These are phyloP conservation scores for Aegotheles bennettii DNA, from an alignment of 2,113 vertebrate genomes.

Conservation along the genomic window DNA sequence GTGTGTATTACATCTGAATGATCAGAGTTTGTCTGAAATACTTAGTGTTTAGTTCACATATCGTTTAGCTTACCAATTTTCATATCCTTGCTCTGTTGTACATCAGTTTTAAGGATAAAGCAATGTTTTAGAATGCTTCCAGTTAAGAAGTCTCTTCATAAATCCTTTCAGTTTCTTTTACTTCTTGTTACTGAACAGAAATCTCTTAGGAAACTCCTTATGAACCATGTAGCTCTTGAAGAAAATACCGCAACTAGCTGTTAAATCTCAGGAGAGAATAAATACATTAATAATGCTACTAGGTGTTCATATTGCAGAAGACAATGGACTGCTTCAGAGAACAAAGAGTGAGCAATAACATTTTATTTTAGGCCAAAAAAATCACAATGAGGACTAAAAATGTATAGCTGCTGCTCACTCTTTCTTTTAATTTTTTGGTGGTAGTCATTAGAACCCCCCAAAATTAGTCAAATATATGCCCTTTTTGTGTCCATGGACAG, in stretches of 20 bases:
- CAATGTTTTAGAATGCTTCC: background rate
- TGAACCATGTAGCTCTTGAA: background rate
- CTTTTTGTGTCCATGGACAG: background rate
- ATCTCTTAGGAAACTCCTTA: background rate
- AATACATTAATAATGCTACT: background rate
- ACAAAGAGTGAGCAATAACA: background rate
- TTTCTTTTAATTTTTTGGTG: background rate
- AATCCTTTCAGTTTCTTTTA: background rate
- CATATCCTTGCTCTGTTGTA: background rate
- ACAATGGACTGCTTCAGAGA: background rate
- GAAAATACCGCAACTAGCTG: background rate
- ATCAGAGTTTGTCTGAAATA: background rate
- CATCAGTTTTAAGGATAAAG: background rate
- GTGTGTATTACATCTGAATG: background rate
- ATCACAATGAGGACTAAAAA: background rate
- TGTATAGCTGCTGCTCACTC: accelerated
- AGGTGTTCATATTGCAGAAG: background rate
- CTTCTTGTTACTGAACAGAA: background rate
- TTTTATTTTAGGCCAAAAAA: background rate
- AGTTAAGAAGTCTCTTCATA: background rate
- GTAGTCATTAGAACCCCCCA: background rate
- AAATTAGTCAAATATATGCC: background rate
- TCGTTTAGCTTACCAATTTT: background rate
- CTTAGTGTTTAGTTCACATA: background rate
- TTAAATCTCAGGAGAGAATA: background rate